Evolutionary conservation across 2,797 vertebrate genomes (phyloP).

Genomic region (Chiroxiphia lanceolata): DNA sequence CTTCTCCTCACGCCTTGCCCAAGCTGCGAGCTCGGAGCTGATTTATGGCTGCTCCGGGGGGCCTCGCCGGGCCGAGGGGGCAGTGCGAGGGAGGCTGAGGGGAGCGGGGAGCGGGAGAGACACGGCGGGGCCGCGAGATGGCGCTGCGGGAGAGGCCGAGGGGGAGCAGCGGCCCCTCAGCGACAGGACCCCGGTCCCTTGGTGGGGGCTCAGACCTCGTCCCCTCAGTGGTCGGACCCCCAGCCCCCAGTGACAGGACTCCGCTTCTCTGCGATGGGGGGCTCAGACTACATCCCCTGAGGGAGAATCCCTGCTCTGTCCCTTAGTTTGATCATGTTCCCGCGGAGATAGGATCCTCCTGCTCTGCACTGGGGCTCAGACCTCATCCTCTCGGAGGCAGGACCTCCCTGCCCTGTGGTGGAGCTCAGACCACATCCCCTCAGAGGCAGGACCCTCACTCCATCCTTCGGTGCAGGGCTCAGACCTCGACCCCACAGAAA

Average conservation of each 20-base stretch:
- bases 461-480: neutral
- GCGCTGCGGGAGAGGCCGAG: conserved; percentile 16
- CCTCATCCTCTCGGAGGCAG: neutral
- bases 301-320: neutral
- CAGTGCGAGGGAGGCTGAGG: neutral
- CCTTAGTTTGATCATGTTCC: neutral
- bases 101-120: no score
- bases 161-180: neutral
- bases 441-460: neutral
- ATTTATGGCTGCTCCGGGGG: neutral
- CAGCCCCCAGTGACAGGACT: no score
- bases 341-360: neutral
- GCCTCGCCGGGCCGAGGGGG: accelerated
- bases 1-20: neutral
- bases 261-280: accelerated
- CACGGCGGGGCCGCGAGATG: neutral
- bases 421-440: neutral
- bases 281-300: neutral
- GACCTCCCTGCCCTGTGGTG: neutral
- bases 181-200: no score
- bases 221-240: no score
- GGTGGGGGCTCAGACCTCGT: accelerated
- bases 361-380: neutral
- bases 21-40: neutral
- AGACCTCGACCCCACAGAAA: no score